Conservation (phyloP, 2,113 vertebrate species). For the Neodontobutis hainanensis region DNA sequence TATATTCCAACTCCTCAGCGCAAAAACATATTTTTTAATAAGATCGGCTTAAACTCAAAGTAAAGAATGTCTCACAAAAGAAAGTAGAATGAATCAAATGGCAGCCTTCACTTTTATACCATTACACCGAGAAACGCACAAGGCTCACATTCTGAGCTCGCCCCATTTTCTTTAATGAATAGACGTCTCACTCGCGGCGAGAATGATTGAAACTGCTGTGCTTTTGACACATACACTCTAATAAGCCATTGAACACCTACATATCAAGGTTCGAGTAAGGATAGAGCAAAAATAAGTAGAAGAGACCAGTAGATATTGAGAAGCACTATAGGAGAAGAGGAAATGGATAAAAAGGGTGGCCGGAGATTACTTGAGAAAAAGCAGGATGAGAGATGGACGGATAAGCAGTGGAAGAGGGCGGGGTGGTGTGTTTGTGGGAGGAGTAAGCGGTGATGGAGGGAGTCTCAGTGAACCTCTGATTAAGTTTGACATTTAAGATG, state of each 20-base stretch:
- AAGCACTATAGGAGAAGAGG: slow-evolving; percentile 17
- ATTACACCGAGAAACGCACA: not conserved
- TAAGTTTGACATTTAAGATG: slow-evolving; percentile 78
- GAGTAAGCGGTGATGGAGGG: not conserved
- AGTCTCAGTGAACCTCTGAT: slow-evolving; percentile 54
- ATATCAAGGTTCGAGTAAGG: slow-evolving; percentile 11
- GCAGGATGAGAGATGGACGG: slow-evolving; percentile 45
- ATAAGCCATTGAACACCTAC: slow-evolving; percentile 7
- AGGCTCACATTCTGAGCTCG: not conserved
- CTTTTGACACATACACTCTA: slow-evolving; percentile 1
- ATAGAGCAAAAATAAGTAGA: slow-evolving; percentile 14
- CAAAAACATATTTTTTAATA: slow-evolving; percentile 3
- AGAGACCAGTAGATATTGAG: slow-evolving; percentile 15
- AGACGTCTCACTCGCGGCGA: slow-evolving; percentile 7
- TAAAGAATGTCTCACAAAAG: slow-evolving; percentile 3
- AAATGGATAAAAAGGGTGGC: slow-evolving; percentile 18
- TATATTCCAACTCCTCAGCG: not conserved
- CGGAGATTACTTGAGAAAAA: slow-evolving; percentile 50
- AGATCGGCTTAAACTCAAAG: not conserved
- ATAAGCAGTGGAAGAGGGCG: slow-evolving; percentile 11
- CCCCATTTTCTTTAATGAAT: slow-evolving; percentile 25
- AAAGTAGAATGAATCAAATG: slow-evolving; percentile 3
- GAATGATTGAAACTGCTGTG: slow-evolving; percentile 11
- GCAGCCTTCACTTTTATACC: not conserved
- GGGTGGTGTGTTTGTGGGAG: slow-evolving; percentile 14